A percentile compares a stretch with the other conserved stretches of the same genome.
These are phyloP conservation scores for Zalophus californianus DNA, from an alignment of 2,797 vertebrate species.

Conservation along the genomic window DNA sequence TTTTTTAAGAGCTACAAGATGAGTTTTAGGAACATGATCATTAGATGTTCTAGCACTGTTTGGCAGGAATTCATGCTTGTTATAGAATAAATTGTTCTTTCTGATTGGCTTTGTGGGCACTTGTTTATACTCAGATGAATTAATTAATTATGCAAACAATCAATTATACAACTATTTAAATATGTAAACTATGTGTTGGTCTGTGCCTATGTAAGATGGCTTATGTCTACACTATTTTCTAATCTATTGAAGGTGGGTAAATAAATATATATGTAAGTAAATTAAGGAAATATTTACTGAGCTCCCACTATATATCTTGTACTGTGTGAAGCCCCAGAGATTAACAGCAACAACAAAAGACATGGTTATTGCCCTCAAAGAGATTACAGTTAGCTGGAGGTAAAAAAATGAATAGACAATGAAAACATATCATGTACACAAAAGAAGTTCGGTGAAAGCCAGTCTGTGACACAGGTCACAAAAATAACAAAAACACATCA, in stretches of 20 bases:
- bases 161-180: conserved; percentile 51
- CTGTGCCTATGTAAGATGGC: not conserved
- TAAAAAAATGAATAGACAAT: not conserved
- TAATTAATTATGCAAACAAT: conserved; percentile 56
- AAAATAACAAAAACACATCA: not conserved
- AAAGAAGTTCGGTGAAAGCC: not conserved
- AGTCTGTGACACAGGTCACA: not conserved
- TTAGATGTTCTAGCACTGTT: conserved; percentile 34
- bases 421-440: not conserved
- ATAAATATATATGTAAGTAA: conserved; percentile 1
- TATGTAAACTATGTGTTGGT: conserved; percentile 9
- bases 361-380: conserved; percentile 12
- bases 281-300: conserved; percentile 15
- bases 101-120: conserved; percentile 4
- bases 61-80: conserved; percentile 37
- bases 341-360: not conserved
- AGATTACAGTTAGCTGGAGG: not conserved
- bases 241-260: conserved; percentile 45
- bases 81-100: conserved; percentile 54
- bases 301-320: not conserved
- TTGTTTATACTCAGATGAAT: conserved; percentile 59
- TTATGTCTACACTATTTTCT: conserved; percentile 12
- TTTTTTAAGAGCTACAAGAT: conserved; percentile 51
- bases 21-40: conserved; percentile 45
- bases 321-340: not conserved